Conservation (phyloP, 2,888 invertebrate species). For the Torymus texanus region DNA sequence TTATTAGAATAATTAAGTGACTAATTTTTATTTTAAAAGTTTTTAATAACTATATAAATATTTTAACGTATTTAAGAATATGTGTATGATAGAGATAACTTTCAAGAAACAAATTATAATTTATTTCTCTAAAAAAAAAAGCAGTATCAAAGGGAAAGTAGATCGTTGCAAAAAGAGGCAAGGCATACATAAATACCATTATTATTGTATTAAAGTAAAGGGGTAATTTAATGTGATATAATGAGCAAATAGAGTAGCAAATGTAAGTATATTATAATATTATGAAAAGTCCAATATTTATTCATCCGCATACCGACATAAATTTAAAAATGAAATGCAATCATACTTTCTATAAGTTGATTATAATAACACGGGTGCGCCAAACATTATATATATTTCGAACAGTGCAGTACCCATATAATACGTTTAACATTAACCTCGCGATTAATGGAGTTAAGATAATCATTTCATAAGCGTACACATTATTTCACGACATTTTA, state of each 20-base stretch:
- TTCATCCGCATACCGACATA: conserved; percentile 20
- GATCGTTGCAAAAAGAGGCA: neutral
- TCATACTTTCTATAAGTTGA: neutral
- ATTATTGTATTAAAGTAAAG: neutral
- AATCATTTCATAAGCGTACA: conserved; percentile 32
- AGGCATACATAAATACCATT: conserved; percentile 19
- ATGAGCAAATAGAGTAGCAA: neutral
- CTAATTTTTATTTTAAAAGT: too few relatives aligned
- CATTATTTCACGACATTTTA: conserved; percentile 37
- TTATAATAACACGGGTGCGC: neutral
- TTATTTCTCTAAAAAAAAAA: too few relatives aligned
- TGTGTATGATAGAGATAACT: too few relatives aligned
- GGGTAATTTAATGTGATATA: conserved; percentile 19
- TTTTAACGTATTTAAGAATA: too few relatives aligned
- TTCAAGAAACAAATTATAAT: too few relatives aligned
- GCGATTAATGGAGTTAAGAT: conserved; percentile 35
- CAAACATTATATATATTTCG: conserved; percentile 3
- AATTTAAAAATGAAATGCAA: conserved; percentile 32
- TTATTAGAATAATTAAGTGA: too few relatives aligned
- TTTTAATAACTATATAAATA: too few relatives aligned
- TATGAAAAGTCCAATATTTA: conserved; percentile 24
- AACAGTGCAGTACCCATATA: neutral
- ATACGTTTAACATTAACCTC: conserved; percentile 9
- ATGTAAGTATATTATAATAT: neutral
- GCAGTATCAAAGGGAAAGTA: conserved; percentile 20